Evolutionary conservation across 2,888 invertebrate species (phyloP).

Genomic region (Ophion obscuratus): DNA sequence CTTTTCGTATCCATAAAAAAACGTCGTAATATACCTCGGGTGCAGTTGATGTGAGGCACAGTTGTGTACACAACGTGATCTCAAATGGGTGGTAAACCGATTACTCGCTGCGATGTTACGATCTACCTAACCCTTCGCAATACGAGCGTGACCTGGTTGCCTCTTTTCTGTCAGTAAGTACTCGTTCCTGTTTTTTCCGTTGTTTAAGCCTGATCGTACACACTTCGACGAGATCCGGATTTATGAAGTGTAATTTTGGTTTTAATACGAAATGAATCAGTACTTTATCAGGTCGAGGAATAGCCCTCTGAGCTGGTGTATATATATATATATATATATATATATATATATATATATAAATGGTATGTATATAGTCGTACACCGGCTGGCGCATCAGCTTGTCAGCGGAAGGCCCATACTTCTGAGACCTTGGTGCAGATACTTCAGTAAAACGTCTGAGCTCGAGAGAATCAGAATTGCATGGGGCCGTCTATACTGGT

Average conservation of each 20-base stretch:
- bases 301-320: too few relatives aligned
- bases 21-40: slow-evolving; percentile 66
- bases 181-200: background rate
- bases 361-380: too few relatives aligned
- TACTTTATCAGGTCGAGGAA: background rate
- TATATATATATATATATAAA: too few relatives aligned
- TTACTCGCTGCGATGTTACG: background rate
- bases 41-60: slow-evolving; percentile 2
- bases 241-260: background rate
- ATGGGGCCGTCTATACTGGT: too few relatives aligned
- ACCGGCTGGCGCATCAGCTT: too few relatives aligned
- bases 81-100: slow-evolving; percentile 11
- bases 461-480: too few relatives aligned
- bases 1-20: slow-evolving; percentile 70
- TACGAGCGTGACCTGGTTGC: background rate
- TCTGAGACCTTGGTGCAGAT: too few relatives aligned
- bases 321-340: background rate
- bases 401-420: too few relatives aligned
- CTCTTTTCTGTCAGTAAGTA: background rate
- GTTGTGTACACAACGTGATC: background rate
- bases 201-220: background rate
- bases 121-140: background rate
- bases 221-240: background rate
- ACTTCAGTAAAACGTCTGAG: too few relatives aligned
- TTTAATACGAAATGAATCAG: background rate